Evolutionary conservation across 2,113 vertebrate genomes (phyloP), one percentile per base, ranked within the genome.

Genomic region (Silurus meridionalis): DNA sequence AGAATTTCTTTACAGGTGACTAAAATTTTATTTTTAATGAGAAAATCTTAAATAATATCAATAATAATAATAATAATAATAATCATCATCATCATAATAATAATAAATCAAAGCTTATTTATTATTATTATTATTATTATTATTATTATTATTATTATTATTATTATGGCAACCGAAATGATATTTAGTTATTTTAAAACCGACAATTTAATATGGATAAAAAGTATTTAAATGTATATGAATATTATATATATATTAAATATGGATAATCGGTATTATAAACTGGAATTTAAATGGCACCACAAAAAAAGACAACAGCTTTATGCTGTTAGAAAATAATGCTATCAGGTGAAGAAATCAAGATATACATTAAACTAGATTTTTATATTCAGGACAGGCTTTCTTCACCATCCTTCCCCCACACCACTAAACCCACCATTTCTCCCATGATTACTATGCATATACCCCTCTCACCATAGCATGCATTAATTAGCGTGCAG

Each of bases 401-500:
- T 72, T 64, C 71, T 80, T 5, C 60, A 37, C 79, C 83, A 48
- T 37, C 37, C 89, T 13, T 79, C 80, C 82, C 89, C 89, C 86
- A 87, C 82, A 71, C n/a, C 64, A 61, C 66, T 67, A 71, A 81
- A 71, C n/a, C 78, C 71, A 50, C 19, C 86, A 84, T 83, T 85
- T 69, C 61, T 60, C 50, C 60, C 86, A 91, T 92, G 89, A 94
- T 92, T 95, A 92, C 92, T 92, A 95, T 93, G 91, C 90, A 94
- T 89, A 93, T 90, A 93, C 93, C 84, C 87, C 85, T 87, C 91
- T 85, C 86, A 89, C 89, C 91, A 91, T 92, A 87, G 91, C 86
- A 88, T 89, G 91, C 93, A 91, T 94, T 95, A 95, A 95, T 95
- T 94, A 94, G 92, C 92, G 92, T 88, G 87, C 90, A 89, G 89